Evolutionary conservation across 2,113 vertebrate genomes (phyloP).

Genomic region (Mustelus asterias): DNA sequence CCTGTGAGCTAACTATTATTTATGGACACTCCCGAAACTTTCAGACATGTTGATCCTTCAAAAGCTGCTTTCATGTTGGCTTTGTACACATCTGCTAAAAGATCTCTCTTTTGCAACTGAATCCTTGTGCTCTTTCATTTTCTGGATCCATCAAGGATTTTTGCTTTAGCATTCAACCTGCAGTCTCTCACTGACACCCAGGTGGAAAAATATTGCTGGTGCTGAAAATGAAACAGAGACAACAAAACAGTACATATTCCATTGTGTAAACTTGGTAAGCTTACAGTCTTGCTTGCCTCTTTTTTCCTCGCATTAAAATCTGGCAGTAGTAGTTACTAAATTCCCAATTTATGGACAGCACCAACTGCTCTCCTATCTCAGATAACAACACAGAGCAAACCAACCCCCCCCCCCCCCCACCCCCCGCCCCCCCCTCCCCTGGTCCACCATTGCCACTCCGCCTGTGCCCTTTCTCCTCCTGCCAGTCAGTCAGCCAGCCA

Average conservation of each 20-base stretch:
- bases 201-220: background rate
- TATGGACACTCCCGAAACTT: background rate
- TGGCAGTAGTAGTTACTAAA: background rate
- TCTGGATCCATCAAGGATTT: background rate
- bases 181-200: background rate
- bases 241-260: too few species aligned
- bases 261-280: background rate
- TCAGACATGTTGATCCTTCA: background rate
- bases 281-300: background rate
- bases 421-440: too few species aligned
- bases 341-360: background rate
- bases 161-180: background rate
- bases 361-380: too few species aligned
- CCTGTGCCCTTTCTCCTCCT: too few species aligned
- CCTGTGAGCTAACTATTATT: background rate
- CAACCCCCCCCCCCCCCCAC: too few species aligned
- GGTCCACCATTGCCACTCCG: too few species aligned
- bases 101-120: background rate
- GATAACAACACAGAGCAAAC: too few species aligned
- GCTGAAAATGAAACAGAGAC: background rate
- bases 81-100: background rate
- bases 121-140: background rate
- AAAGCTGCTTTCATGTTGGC: background rate
- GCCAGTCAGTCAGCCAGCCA: too few species aligned
- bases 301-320: background rate